Evolutionary conservation across 2,888 invertebrate genomes (phyloP).

Genomic region (Caradrina kadenii): DNA sequence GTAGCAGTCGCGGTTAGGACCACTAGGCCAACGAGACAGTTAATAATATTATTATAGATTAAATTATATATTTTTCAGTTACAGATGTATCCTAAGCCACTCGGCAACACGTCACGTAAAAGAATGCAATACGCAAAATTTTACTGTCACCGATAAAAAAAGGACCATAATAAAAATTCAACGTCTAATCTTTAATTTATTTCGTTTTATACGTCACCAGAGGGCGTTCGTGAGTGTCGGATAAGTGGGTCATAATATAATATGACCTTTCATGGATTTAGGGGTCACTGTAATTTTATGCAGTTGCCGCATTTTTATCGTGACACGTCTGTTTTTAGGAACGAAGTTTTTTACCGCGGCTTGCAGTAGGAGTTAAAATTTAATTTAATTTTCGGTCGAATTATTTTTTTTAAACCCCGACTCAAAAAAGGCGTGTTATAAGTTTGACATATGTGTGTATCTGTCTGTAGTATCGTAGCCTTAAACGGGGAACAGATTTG

Average conservation of each 20-base stretch:
- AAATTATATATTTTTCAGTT: constrained; percentile 3
- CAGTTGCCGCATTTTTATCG: not conserved
- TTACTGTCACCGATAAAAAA: constrained; percentile 57
- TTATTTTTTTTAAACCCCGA: no score
- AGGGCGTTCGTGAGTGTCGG: constrained; percentile 40
- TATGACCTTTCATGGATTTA: constrained; percentile 36
- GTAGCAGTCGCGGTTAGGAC: no score
- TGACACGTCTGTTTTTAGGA: no score
- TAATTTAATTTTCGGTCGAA: no score
- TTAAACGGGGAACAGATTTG: no score
- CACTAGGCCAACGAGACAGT: no score
- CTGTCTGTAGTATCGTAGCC: no score
- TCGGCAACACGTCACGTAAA: constrained; percentile 13
- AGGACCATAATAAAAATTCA: constrained; percentile 57
- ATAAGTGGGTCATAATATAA: constrained; percentile 52
- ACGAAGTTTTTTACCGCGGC: no score
- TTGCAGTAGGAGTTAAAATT: no score
- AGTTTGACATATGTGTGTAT: no score
- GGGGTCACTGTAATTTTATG: constrained; percentile 26
- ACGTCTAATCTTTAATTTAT: constrained; percentile 63
- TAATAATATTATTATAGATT: no score
- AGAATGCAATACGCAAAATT: constrained; percentile 36
- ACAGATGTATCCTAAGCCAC: constrained; percentile 6
- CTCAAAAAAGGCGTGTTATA: no score
- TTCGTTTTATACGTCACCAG: constrained; percentile 54